Evolutionary conservation across 2,113 vertebrate genomes (phyloP).

Genomic region (Arothron firmamentum): DNA sequence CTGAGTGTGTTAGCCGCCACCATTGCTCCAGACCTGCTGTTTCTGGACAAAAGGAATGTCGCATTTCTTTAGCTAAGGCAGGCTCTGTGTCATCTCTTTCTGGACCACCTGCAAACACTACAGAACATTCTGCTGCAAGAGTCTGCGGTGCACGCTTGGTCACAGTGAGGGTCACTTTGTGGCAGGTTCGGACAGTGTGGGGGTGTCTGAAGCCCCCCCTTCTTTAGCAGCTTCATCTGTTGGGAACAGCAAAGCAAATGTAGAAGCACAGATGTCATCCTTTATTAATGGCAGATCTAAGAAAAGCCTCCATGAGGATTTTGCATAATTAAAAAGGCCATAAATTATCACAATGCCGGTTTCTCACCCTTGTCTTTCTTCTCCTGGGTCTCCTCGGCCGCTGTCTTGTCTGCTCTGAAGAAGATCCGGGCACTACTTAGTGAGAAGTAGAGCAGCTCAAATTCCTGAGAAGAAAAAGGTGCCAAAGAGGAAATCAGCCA

Average conservation of each 20-base stretch:
- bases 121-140: background rate
- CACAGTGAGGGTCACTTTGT: constrained; percentile 53
- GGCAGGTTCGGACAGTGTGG: constrained; percentile 35
- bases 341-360: background rate
- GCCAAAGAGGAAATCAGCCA: background rate
- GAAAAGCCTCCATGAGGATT: background rate
- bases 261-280: background rate
- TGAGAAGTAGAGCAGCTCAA: constrained; percentile 97
- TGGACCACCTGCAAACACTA: background rate
- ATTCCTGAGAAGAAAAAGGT: constrained; percentile 79
- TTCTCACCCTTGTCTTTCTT: constrained; percentile 89
- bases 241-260: constrained; percentile 6
- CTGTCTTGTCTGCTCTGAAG: constrained; percentile 97
- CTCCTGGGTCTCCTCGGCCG: constrained; percentile 94
- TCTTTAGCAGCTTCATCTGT: constrained; percentile 57
- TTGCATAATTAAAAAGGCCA: constrained; percentile 35
- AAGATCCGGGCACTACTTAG: constrained; percentile 97
- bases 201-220: constrained; percentile 34
- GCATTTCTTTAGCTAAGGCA: background rate
- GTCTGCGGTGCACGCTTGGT: background rate
- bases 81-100: background rate
- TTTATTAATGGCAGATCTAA: constrained; percentile 1
- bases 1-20: constrained; percentile 6
- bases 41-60: constrained; percentile 15
- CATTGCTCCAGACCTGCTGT: constrained; percentile 9